Evolutionary conservation across 2,797 vertebrate genomes (phyloP).

Genomic region (Falco novaeseelandiae): DNA sequence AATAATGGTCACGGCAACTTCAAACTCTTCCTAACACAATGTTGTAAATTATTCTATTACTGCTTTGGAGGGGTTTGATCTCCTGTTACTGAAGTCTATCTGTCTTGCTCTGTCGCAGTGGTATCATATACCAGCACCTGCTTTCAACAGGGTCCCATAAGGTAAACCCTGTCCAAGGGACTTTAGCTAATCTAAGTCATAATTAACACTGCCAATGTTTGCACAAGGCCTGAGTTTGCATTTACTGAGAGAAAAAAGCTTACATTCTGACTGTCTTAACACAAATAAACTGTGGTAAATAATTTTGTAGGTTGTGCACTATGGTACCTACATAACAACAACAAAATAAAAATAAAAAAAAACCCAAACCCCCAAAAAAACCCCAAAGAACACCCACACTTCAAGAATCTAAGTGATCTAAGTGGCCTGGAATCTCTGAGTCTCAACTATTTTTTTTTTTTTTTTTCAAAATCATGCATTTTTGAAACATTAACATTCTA

Average conservation of each 20-base stretch:
- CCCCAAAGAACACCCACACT: background rate
- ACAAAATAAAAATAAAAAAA: accelerated
- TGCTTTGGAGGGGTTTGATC: background rate
- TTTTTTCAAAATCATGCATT: background rate
- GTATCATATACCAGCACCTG: background rate
- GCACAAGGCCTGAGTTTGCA: background rate
- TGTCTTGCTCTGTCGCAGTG: background rate
- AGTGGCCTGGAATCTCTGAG: background rate
- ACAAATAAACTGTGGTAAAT: background rate
- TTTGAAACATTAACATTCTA: background rate
- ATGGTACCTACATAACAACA: background rate
- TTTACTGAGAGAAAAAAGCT: background rate
- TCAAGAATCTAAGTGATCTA: background rate
- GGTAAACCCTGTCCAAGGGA: background rate
- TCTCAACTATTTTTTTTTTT: background rate
- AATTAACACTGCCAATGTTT: background rate
- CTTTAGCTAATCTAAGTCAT: background rate
- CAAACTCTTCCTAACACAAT: background rate
- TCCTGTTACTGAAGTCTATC: background rate
- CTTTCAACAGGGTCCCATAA: background rate
- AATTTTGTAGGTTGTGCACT: background rate
- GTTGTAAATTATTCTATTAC: background rate
- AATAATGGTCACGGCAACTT: background rate
- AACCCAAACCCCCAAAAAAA: background rate
- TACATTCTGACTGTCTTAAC: background rate